Evolutionary conservation across 2,888 invertebrate genomes (phyloP), one percentile per base, ranked within the genome.

Genomic region (Deilephila porcellus): DNA sequence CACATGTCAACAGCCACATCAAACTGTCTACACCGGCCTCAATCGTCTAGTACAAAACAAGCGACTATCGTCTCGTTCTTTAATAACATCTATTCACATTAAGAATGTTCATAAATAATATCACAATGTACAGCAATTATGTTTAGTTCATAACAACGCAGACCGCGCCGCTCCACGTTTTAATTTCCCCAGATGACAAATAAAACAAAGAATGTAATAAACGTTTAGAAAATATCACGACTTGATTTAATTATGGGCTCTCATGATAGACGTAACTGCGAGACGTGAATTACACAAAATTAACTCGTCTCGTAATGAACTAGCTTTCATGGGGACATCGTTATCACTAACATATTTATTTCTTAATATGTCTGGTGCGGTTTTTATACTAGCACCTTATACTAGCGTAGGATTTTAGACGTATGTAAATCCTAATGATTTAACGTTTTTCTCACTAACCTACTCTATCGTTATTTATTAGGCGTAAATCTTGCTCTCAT

Each of bases 121-220:
- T 19, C 56, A n/a, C 56, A 56, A 56, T n/a, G 56, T n/a, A n/a
- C 17, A 56, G 56, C 56, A n/a, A 56, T 56, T 56, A 56, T 56
- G n/a, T n/a, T n/a, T 4, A 56, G n/a, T 56, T n/a, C 19, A 56
- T 56, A 4, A 56, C n/a, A 56, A 56, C n/a, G 56, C 17, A 56
- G 45, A 45, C 45, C 45, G 45, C 45, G 45, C 14, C 45, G 45
- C 45, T 11, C 45, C 45, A 45, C 45, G 56, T n/a, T 6, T 56
- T 56, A n/a, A 56, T 56, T 56, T n/a, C 56, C 56, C 5, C n/a
- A 56, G 56, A 56, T 56, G 56, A 56, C 45, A 45, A 45, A 45
- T 45, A 45, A n/a, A 56, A 56, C 56, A 56, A 56, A 56, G 56
- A 56, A 56, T n/a, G 56, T 56, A n/a, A 56, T 56, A 56, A 56